phyloP scores from a whole-genome alignment of 2,888 invertebrate genomes.

The Limnephilus rhombicus region DNA sequence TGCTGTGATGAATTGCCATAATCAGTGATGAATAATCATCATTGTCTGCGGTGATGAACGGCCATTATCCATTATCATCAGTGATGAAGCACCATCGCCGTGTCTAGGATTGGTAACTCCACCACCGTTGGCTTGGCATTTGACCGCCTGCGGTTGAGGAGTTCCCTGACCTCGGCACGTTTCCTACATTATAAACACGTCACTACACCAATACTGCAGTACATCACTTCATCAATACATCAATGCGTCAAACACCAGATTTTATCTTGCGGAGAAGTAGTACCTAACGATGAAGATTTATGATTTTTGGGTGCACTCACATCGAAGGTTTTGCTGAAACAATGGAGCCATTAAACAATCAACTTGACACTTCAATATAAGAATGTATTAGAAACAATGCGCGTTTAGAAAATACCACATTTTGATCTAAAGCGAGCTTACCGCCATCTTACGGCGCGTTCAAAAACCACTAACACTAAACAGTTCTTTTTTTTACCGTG shows the following conservation, averaged over 20 bases:
- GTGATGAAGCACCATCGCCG: constrained; percentile 22
- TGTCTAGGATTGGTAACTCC: constrained; percentile 87
- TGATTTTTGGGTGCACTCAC: background rate
- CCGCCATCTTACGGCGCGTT: too few relatives aligned
- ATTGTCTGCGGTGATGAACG: constrained; percentile 25
- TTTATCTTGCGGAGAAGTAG: background rate
- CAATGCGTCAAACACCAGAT: background rate
- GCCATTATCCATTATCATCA: background rate
- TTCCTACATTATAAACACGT: constrained; percentile 22
- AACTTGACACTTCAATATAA: background rate
- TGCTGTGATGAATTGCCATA: background rate
- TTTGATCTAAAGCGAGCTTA: background rate
- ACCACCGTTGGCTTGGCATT: constrained; percentile 87
- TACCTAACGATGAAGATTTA: background rate
- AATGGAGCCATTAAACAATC: background rate
- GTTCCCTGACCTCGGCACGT: constrained; percentile 85
- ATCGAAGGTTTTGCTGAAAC: background rate
- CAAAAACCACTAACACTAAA: too few relatives aligned
- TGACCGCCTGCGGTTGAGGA: constrained; percentile 86
- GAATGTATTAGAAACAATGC: background rate
- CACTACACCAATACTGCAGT: background rate
- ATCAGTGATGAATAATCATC: constrained; percentile 8
- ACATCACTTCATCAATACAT: constrained; percentile 5
- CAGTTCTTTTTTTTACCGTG: too few relatives aligned
- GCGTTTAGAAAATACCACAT: background rate